Conservation (phyloP, 2,113 vertebrate genomes). For the Crotalus viridis region DNA sequence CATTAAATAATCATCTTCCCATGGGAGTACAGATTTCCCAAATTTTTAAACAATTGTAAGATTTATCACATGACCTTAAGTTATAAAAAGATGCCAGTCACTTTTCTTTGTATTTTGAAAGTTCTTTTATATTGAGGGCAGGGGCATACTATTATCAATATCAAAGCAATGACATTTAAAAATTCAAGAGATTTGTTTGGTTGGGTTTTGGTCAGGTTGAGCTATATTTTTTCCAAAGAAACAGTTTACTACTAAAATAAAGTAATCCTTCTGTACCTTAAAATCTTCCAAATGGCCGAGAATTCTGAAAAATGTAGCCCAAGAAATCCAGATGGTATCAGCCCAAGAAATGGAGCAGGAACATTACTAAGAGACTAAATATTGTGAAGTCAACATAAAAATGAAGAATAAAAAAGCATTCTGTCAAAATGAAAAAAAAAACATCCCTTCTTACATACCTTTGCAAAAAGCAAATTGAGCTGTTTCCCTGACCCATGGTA, state of each 20-base stretch:
- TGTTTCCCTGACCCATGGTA: slow-evolving; percentile 99
- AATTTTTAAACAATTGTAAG: neutral
- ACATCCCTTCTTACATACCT: slow-evolving; percentile 74
- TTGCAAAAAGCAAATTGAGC: slow-evolving; percentile 96
- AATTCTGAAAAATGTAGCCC: neutral
- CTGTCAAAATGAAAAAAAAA: neutral
- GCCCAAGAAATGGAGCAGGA: neutral
- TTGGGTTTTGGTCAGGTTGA: neutral
- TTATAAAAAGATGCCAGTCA: neutral
- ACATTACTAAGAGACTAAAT: neutral
- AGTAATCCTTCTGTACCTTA: neutral
- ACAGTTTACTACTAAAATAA: neutral
- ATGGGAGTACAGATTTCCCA: neutral
- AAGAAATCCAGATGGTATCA: neutral
- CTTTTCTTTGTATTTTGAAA: neutral
- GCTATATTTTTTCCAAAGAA: neutral
- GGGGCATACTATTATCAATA: neutral
- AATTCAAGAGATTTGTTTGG: neutral
- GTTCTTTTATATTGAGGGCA: neutral
- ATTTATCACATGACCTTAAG: neutral
- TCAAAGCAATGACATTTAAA: neutral
- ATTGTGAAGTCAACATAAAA: neutral
- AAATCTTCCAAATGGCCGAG: neutral
- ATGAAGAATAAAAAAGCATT: neutral
- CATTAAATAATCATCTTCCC: neutral